Evolutionary conservation across 2,888 invertebrate genomes (phyloP), one percentile per base, ranked within the genome.

Genomic region (Dione juno): DNA sequence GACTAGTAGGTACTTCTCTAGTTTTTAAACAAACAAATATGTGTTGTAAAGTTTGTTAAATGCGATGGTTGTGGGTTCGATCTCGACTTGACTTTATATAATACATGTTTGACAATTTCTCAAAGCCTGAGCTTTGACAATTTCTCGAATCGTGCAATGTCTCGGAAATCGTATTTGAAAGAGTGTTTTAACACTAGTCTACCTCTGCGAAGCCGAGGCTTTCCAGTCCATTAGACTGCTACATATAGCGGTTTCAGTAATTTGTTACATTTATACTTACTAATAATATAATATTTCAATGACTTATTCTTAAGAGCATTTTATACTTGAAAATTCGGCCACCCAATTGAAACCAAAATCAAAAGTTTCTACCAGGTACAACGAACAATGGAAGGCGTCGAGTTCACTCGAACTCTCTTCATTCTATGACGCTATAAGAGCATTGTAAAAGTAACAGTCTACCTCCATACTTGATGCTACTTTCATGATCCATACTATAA

Each of bases 321-420:
- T 68, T 52, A 35, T 68, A 53, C 53, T 61, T 61, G 53, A 63
- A 66, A 66, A 53, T 66, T 66, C 35, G 53, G 53, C 11, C 28
- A 14, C 41, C 66, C 54, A 53, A 64, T 64, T 64, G 50, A 64
- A 64, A 50, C 40, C 37, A 52, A 64, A 64, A 50, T 64, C 37
- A 52, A 52, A 64, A 66, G 43, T 54, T 66, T 28, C 53, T 37
- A 40, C 43, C 48, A 66, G 54, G 61, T 53, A 61, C 28, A 41
- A 8, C 63, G 71, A 71, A 74, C 73, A 74, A 74, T 69, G 13
- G 59, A 54, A 61, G 67, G 53, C 57, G 52, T 68, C 50, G 28
- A 71, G 69, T 63, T 50, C 66, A 69, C 71, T 74, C 71, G 64
- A 73, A 67, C 66, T 66, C 53, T 48, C 70, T 66, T 43, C 64